These are phyloP conservation scores for Ctenopoma kingsleyae DNA, from an alignment of 2,797 vertebrate species.

Conservation along the genomic window DNA sequence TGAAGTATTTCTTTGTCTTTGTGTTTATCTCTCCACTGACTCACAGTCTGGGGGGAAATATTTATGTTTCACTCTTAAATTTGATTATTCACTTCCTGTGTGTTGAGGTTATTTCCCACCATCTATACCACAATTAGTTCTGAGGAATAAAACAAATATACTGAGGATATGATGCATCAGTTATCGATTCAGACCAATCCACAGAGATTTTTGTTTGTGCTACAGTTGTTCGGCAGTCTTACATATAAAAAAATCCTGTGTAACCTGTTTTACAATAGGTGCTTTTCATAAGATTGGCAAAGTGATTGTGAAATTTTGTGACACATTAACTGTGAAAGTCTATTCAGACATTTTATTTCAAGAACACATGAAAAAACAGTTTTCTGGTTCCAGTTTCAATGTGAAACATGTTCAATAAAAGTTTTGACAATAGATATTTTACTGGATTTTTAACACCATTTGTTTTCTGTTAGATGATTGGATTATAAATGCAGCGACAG, in stretches of 20 bases:
- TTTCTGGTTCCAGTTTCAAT: too few relatives aligned
- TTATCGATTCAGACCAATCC: neutral
- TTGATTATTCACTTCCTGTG: slow-evolving; percentile 19
- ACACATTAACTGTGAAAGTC: too few relatives aligned
- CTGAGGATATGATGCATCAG: slow-evolving; percentile 10
- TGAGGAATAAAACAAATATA: neutral
- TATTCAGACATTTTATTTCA: neutral
- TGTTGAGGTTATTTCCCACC: neutral
- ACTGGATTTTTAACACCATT: slow-evolving; percentile 1
- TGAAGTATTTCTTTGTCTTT: neutral
- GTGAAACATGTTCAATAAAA: too few relatives aligned
- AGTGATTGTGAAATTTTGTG: too few relatives aligned
- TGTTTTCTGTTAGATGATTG: slow-evolving; percentile 7
- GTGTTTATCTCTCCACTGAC: neutral
- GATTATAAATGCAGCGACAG: slow-evolving; percentile 18
- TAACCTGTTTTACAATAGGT: too few relatives aligned
- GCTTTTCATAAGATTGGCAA: too few relatives aligned
- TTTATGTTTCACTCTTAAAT: neutral
- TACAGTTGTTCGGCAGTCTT: neutral
- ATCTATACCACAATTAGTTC: slow-evolving; percentile 6
- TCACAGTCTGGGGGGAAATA: neutral
- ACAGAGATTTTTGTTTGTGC: neutral
- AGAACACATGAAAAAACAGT: too few relatives aligned
- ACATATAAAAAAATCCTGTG: neutral
- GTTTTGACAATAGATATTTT: too few relatives aligned